Base-by-base conservation (phyloP, 1,140 invertebrate genomes). In the Papilio polyxenes region DNA sequence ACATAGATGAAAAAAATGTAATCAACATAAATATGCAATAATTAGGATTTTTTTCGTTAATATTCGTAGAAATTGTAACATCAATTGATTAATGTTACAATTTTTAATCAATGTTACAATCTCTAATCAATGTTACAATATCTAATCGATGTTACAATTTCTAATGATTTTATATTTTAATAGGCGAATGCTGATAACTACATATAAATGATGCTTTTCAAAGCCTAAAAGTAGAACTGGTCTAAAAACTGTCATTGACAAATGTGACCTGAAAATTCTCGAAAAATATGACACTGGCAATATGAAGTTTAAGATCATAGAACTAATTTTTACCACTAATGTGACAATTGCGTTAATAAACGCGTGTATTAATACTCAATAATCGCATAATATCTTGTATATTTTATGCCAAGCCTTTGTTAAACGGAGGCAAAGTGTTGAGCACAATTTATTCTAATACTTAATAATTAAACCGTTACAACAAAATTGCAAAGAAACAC, bases 361-460 rank as follows among this genome's bases (percentile, higher is more conserved):
- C 23, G 62, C 1, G 20, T 31, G 37, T 5, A 51, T 56, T 76
- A 76, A 75, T 75, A 75, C 74, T 75, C 48, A 72, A 72, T 72
- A 72, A 37, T 37, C 65, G 65, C 65, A 72, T 72, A 72, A 72
- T 72, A 65, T 72, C 23, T 31, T 48, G 44, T 76, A 53, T 76
- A 76, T 76, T 76, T 7, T 51, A 75, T 53, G 51, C 75, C 44
- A 51, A 44, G n/a, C 20, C 59, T 40, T 59, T 80, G 78, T 80
- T 80, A 69, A 80, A 80, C 78, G 69, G 78, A 48, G 78, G 78
- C 59, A 17, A 69, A 79, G 77, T 44, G 23, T 56, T 23, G 74
- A 86, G 88, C 88, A 89, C 88, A 89, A 89, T 80, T 85, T 87
- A 89, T 85, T 84, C 83, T 85, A 87, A 86, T 83, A 85, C 13